phyloP scores from a whole-genome alignment of 2,888 invertebrate species.

The Patella depressa region DNA sequence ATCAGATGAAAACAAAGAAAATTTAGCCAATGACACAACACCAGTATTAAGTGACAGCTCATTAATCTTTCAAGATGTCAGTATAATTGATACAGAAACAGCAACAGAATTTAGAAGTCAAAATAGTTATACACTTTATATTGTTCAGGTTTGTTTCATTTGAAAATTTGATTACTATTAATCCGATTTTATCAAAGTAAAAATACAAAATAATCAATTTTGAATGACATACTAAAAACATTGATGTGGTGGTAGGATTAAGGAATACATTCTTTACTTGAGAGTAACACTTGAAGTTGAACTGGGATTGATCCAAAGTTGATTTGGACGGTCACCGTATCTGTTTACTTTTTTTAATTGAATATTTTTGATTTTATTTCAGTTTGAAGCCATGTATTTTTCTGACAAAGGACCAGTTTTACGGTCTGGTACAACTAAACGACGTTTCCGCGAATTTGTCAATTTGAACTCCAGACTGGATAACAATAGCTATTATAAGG shows the following conservation, averaged over 20 bases:
- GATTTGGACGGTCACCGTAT: neutral
- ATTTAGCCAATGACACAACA: neutral
- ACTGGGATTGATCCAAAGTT: neutral
- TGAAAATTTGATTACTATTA: no score
- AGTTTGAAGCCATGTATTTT: constrained; percentile 61
- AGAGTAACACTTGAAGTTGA: no score
- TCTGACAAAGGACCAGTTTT: constrained; percentile 48
- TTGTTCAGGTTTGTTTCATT: constrained; percentile 49
- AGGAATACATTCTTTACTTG: no score
- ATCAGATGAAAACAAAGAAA: neutral
- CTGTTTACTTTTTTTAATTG: neutral
- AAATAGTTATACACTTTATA: constrained; percentile 55
- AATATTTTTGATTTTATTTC: constrained; percentile 24
- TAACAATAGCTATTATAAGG: constrained; percentile 64
- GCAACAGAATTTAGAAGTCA: constrained; percentile 47
- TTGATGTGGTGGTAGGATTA: no score
- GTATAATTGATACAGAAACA: constrained; percentile 48
- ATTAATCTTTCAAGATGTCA: constrained; percentile 44
- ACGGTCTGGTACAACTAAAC: constrained; percentile 66
- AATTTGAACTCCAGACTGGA: constrained; percentile 72
- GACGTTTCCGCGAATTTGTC: constrained; percentile 73
- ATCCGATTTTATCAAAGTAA: no score
- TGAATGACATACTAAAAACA: no score
- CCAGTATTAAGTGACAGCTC: constrained; percentile 16
- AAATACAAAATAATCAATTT: no score